These are phyloP conservation scores for Lathronympha strigana DNA, from an alignment of 2,888 invertebrate genomes.

Conservation along the genomic window DNA sequence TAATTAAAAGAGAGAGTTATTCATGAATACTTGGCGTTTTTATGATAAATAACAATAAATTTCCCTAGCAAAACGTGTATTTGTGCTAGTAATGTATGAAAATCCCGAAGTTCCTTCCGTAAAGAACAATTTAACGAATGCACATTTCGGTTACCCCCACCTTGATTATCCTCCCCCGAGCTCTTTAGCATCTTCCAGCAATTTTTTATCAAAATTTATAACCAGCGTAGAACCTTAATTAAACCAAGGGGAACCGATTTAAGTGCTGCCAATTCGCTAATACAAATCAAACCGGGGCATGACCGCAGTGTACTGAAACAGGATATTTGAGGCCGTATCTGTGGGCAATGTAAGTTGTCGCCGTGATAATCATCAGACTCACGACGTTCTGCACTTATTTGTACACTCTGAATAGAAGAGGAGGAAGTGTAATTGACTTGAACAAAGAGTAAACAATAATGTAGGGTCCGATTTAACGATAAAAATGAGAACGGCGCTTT, in stretches of 20 bases:
- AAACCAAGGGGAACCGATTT: constrained; percentile 16
- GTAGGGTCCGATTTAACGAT: too few species aligned
- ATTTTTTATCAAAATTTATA: constrained; percentile 19
- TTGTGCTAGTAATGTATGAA: not conserved
- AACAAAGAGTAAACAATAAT: too few species aligned
- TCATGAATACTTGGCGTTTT: not conserved
- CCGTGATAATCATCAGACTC: constrained; percentile 21
- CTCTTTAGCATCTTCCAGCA: constrained; percentile 15
- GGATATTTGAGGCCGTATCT: constrained; percentile 62
- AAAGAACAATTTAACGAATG: not conserved
- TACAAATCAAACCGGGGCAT: constrained; percentile 50
- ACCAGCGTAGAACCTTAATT: constrained; percentile 16
- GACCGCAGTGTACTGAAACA: constrained; percentile 67
- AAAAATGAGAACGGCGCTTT: too few species aligned
- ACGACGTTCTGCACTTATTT: not conserved
- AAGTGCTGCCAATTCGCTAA: constrained; percentile 11
- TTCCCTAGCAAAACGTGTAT: not conserved
- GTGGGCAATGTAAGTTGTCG: constrained; percentile 56
- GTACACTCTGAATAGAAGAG: too few species aligned
- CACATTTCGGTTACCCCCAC: not conserved
- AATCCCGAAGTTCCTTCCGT: not conserved
- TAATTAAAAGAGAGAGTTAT: not conserved
- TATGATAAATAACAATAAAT: not conserved
- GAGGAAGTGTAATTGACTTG: too few species aligned
- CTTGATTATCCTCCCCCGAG: not conserved